These are phyloP conservation scores for Crotalus tigris DNA, from an alignment of 2,113 vertebrate genomes.

Conservation along the genomic window DNA sequence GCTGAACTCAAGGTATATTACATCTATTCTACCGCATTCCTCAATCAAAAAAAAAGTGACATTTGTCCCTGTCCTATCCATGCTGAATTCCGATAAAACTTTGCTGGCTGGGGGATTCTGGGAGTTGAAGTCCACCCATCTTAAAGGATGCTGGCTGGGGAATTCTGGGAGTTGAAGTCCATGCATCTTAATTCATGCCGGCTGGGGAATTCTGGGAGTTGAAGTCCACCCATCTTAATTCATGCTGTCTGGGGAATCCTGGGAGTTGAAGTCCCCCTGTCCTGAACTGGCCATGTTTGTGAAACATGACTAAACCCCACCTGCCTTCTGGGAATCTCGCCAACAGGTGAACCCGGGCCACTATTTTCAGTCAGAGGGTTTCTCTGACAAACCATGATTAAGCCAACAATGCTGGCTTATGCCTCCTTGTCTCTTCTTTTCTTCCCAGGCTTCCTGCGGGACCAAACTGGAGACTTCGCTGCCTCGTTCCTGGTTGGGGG, in stretches of 20 bases:
- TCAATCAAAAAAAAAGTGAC: neutral
- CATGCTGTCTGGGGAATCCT: no score
- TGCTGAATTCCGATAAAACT: neutral
- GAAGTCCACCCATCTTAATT: no score
- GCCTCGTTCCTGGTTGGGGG: conserved; percentile 52
- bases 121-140: no score
- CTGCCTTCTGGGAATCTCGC: neutral
- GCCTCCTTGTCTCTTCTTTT: neutral
- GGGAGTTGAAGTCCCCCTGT: no score
- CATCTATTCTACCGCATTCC: neutral
- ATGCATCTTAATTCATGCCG: neutral
- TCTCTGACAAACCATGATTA: neutral
- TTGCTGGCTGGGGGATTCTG: neutral
- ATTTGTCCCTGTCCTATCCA: neutral
- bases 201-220: no score
- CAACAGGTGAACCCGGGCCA: neutral
- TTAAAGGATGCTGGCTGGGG: no score
- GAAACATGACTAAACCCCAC: no score
- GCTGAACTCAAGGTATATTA: no score
- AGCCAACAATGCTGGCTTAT: neutral
- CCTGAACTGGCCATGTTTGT: no score
- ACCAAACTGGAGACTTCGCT: conserved; percentile 53
- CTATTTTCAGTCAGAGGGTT: neutral
- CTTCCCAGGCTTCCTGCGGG: conserved; percentile 52
- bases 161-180: no score